phyloP scores from a whole-genome alignment of 2,797 vertebrate genomes.

The Alosa sapidissima region DNA sequence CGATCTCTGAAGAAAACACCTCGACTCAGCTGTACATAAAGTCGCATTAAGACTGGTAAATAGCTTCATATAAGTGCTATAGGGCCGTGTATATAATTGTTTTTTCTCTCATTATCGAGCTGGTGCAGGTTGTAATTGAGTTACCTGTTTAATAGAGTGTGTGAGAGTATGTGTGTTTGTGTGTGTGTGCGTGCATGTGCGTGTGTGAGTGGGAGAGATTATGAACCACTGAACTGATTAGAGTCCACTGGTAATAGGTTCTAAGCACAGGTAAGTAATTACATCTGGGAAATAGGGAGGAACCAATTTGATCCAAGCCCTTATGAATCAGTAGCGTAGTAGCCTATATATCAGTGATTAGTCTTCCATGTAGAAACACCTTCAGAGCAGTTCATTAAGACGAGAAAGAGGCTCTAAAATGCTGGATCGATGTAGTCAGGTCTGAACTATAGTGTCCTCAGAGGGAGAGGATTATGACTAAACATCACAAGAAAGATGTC shows the following conservation, averaged over 20 bases:
- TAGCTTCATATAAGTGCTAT: slow-evolving; percentile 3
- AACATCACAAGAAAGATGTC: not conserved
- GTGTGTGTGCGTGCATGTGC: not conserved
- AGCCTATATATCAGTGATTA: not conserved
- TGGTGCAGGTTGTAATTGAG: slow-evolving; percentile 21
- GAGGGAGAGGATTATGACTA: not conserved
- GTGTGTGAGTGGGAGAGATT: slow-evolving; percentile 10
- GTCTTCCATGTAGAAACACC: not conserved
- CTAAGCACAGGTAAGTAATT: slow-evolving; percentile 28
- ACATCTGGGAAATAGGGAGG: slow-evolving; percentile 13
- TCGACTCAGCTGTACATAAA: not conserved
- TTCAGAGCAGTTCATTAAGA: not conserved
- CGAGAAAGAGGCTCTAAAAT: not conserved
- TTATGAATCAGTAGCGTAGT: not conserved
- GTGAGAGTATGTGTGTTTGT: not conserved
- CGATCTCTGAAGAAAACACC: not conserved
- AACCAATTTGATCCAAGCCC: not conserved
- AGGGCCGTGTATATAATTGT: not conserved
- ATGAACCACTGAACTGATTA: slow-evolving; percentile 26
- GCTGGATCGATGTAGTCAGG: not conserved
- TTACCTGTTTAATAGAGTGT: not conserved
- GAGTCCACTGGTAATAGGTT: slow-evolving; percentile 3
- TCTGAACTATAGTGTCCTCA: not conserved
- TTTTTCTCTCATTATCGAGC: slow-evolving; percentile 22
- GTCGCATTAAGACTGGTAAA: not conserved